Conservation (phyloP, 1,140 invertebrate species). For the Cydia fagiglandana region DNA sequence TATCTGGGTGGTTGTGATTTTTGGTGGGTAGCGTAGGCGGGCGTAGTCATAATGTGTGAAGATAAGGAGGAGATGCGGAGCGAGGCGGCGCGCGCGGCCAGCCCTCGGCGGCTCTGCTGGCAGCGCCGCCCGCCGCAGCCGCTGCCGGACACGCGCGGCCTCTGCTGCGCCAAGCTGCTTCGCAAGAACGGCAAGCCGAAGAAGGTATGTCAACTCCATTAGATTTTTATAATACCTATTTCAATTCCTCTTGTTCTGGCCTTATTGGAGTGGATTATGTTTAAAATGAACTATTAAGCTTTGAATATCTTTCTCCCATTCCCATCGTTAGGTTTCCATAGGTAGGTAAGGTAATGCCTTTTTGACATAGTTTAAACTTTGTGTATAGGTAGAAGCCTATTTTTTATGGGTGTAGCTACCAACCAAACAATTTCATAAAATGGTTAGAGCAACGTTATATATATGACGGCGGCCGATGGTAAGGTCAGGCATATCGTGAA, state of each 20-base stretch:
- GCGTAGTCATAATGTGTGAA: constrained; percentile 60
- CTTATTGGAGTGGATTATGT: no score
- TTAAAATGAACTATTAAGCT: no score
- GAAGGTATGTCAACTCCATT: constrained; percentile 56
- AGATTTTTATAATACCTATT: background rate
- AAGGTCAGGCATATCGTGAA: no score
- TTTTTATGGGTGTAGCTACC: no score
- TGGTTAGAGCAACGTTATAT: background rate
- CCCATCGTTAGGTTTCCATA: no score
- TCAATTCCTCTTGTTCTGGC: no score
- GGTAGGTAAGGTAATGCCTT: no score
- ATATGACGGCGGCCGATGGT: no score
- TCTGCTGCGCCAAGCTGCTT: constrained; percentile 72
- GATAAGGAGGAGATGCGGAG: constrained; percentile 71
- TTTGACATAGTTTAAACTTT: no score
- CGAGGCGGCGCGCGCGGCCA: constrained; percentile 61
- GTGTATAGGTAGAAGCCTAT: no score
- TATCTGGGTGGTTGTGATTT: constrained; percentile 69
- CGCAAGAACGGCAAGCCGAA: constrained; percentile 72
- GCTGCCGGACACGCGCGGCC: constrained; percentile 70
- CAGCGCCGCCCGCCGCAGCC: constrained; percentile 63
- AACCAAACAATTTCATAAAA: no score
- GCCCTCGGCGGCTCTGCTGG: constrained; percentile 67
- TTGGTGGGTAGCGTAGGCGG: constrained; percentile 52
- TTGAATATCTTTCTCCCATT: no score